Base-by-base conservation (phyloP, 2,797 vertebrate genomes). In the Rhinatrema bivittatum region DNA sequence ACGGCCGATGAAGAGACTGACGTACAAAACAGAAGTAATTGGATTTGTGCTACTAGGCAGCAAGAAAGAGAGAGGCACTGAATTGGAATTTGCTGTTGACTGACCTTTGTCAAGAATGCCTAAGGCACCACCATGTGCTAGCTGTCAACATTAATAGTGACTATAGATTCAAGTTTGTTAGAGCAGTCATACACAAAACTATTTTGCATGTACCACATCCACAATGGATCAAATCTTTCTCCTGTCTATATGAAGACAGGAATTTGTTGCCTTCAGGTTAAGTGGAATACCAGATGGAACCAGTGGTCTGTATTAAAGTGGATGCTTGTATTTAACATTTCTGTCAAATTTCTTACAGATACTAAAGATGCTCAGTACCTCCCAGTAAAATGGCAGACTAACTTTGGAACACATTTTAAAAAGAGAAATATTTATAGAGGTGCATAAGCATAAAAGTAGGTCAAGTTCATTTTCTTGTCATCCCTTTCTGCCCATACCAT, bases 61-160 rank as follows among this genome's bases (percentile, higher is more conserved):
- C 21, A 13, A 37, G 16, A 27, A 42, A 37, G 36, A 21, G 16
- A 33, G 34, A 49, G 60, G 24, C 39, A 46, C 10, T 45, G 44
- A 34, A 25, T 25, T 53, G 40, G 32, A 66, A 59, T 32, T 39
- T 52, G 25, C 35, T 59, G 59, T 37, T 20, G 46, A 31, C 21
- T 74, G 72, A 76, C 69, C 66, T 80, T 73, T 16, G 2, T 36
- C 35, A 62, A 28, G 53, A 50, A 23, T 31, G 50, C 72, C 36
- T 19, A 15, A 45, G 47, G 60, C 53, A 50, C 14, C 7, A 59
- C 48, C 40, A 25, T 54, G 47, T 48, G 46, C 45, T 50, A 35
- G 15, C 53, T 70, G 70, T 53, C 71, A 52, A 36, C 43, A 25
- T 16, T 44, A 46, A 46, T 38, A 47, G 46, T 39, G 22, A 51